Base-by-base conservation (phyloP, 2,113 vertebrate species). In the Tetraodon nigroviridis region DNA sequence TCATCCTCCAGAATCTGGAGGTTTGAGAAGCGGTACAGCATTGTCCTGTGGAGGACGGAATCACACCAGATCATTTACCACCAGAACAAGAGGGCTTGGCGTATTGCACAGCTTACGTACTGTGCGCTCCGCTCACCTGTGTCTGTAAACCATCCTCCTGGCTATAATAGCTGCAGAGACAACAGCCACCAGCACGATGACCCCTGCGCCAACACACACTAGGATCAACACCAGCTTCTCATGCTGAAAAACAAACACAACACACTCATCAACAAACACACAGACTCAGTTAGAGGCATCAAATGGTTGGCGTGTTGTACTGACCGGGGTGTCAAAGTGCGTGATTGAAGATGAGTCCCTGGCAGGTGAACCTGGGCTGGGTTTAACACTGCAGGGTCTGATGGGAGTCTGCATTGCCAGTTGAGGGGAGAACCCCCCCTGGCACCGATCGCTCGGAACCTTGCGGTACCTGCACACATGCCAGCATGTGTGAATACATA, bases 361-460 rank as follows among this genome's bases (percentile, higher is more conserved):
- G 17, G 11, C 11, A 2, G 71, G 59, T 2, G 81, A 64, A 3
- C 44, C 47, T 0, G 78, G 64, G 27, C 64, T 86, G 32, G 86
- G 45, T 50, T 84, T 79, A 6, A 71, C 56, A 0, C 78, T 87
- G 58, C 91, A 92, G 4, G 69, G 70, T 46, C 77, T 77, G 67
- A 84, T 78, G 24, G 80, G 51, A 0, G 75, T 86, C 56, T 83
- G 61, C 18, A 57, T 58, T 3, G 57, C 51, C 8, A 58, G 78
- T 51, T 71, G 79, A 51, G 89, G 88, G 12, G 20, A 61, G 70
- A 90, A 92, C 1, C 91, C 90, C 5, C 89, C 89, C 61, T 89
- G 84, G 53, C 91, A 92, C 54, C 64, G 81, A 67, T 92, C 79
- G 37, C 90, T 86, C 0, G 91, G 86, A 7, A 92, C 81, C 69